A percentile compares a stretch with the other conserved stretches of the same genome.
phyloP scores from a whole-genome alignment of 2,888 invertebrate species.

The Acanthoscelides obtectus region DNA sequence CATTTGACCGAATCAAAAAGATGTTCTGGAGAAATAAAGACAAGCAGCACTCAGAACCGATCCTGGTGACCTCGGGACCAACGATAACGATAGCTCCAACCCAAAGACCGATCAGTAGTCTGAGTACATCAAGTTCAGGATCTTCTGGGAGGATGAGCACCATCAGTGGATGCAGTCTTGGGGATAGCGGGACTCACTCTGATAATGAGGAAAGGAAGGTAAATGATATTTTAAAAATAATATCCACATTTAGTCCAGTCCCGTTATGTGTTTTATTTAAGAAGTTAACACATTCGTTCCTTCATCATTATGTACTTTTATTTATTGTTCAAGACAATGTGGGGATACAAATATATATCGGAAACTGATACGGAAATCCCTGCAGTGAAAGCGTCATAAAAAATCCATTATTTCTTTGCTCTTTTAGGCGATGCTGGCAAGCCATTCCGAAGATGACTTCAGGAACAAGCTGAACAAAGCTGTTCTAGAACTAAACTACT shows the following conservation, averaged over 20 bases:
- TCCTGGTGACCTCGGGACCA: slow-evolving; percentile 16
- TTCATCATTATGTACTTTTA: no score
- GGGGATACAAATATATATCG: no score
- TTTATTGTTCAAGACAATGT: no score
- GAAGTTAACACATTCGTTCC: no score
- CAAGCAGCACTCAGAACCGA: slow-evolving; percentile 15
- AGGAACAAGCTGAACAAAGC: slow-evolving; percentile 37
- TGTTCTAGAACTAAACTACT: slow-evolving; percentile 45
- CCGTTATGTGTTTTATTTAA: no score
- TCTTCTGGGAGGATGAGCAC: slow-evolving; percentile 80
- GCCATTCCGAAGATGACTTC: slow-evolving; percentile 39
- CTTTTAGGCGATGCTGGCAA: slow-evolving; percentile 33
- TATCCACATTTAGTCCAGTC: no score
- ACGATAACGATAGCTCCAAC: slow-evolving; percentile 24
- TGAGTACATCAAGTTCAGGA: slow-evolving; percentile 66
- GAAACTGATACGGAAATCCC: no score
- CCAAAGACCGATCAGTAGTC: slow-evolving; percentile 62
- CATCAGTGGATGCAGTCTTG: slow-evolving; percentile 74
- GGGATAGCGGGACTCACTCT: slow-evolving; percentile 81
- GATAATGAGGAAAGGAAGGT: slow-evolving; percentile 72
- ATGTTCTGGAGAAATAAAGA: slow-evolving; percentile 27
- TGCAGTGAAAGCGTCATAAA: no score
- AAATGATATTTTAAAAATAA: slow-evolving; percentile 2
- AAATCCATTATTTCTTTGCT: no score
- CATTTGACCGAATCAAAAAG: slow-evolving; percentile 65